Evolutionary conservation across 2,888 invertebrate genomes (phyloP).

Genomic region (Tridacna gigas): DNA sequence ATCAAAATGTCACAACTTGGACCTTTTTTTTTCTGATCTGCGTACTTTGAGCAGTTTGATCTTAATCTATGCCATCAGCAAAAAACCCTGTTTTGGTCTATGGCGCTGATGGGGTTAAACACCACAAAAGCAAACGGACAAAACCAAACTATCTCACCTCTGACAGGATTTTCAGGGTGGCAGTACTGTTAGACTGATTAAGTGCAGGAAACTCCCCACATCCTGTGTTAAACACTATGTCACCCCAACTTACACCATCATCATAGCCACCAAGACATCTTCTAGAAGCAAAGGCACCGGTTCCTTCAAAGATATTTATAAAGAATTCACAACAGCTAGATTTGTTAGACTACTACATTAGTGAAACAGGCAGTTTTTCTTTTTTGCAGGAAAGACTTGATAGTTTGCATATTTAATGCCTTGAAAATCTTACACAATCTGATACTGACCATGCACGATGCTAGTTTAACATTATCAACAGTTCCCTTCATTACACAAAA

Average conservation of each 20-base stretch:
- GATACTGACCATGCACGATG: too few relatives aligned
- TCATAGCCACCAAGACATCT: slow-evolving; percentile 22
- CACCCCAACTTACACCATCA: not conserved
- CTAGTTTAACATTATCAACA: too few relatives aligned
- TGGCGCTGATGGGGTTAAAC: not conserved
- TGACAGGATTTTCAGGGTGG: not conserved
- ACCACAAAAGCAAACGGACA: not conserved
- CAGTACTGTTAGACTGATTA: not conserved
- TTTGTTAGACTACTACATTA: too few relatives aligned
- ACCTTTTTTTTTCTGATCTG: not conserved
- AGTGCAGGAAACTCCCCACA: not conserved
- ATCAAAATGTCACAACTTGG: too few relatives aligned
- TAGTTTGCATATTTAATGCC: too few relatives aligned
- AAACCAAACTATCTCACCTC: not conserved
- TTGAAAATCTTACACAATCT: too few relatives aligned
- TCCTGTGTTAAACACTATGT: not conserved
- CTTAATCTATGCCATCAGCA: not conserved
- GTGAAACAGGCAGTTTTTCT: too few relatives aligned
- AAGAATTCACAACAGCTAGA: too few relatives aligned
- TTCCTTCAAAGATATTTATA: not conserved
- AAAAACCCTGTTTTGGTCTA: not conserved
- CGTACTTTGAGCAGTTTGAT: not conserved
- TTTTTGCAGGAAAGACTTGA: too few relatives aligned
- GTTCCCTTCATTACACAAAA: too few relatives aligned
- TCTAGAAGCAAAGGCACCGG: slow-evolving; percentile 31